Base-by-base conservation (phyloP, 2,113 vertebrate genomes). In the Laticauda laticaudata region DNA sequence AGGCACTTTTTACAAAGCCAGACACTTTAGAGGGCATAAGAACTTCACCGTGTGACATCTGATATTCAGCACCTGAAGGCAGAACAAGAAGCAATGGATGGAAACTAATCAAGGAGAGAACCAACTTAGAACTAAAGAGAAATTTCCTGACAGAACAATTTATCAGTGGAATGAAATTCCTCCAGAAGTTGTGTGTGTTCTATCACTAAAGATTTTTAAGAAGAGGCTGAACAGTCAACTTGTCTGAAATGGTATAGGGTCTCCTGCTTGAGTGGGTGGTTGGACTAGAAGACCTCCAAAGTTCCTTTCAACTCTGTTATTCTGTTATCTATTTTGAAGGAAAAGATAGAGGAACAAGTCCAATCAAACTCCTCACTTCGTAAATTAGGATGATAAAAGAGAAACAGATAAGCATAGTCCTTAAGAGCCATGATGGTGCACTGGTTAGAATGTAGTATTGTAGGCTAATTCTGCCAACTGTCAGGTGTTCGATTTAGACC, bases 321-420 rank as follows among this genome's bases (percentile, higher is more conserved):
- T 64, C 26, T 5, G 26, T n/a, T 64, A 64, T 64, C 61, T 29
- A 85, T 9, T 45, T 88, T 91, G 69, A 0, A 2, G 51, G 59
- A 39, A 95, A 94, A 90, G 55, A 61, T 1, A 61, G 54, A 61
- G 29, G 69, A 61, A 55, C 21, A 86, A 94, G 90, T 69, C 45
- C 92, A 61, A n/a, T 34, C 39, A 94, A 4, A 57, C 88, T 88
- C 8, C 39, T 56, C 69, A 39, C 2, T 53, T 18, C 0, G 0
- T 23, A 87, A 54, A 51, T 75, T 61, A 89, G 55, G 39, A 87
- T 75, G 90, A 94, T 92, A 55, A 51, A 45, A 91, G 92, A 91
- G 53, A 92, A 94, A 92, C 21, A 94, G 48, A 94, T 43, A 0
- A 20, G 86, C 90, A 53, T 69, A 14, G 4, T 69, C 61, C 61